These are phyloP conservation scores for Fulmarus glacialis DNA, from an alignment of 2,113 vertebrate species.

Conservation along the genomic window DNA sequence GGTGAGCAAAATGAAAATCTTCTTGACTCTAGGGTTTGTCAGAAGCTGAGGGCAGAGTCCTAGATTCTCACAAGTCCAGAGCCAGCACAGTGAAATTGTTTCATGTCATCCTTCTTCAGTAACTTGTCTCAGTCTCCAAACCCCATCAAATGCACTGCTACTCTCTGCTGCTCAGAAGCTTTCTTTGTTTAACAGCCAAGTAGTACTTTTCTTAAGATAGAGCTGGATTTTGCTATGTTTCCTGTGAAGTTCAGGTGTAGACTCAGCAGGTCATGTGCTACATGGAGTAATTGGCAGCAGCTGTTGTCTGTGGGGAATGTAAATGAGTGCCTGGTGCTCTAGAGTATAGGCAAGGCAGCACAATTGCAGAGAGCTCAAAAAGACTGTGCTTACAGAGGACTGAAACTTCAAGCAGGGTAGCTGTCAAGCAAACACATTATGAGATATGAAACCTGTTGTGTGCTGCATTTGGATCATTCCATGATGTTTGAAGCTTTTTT, in stretches of 20 bases:
- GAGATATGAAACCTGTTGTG: background rate
- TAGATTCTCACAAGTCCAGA: background rate
- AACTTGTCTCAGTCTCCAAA: background rate
- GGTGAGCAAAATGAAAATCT: constrained; percentile 71
- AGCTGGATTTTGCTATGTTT: background rate
- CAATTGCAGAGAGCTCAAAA: background rate
- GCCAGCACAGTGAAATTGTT: background rate
- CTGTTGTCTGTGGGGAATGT: background rate
- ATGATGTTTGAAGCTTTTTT: background rate
- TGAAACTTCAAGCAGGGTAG: background rate
- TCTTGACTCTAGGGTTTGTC: background rate
- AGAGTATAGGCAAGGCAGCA: background rate
- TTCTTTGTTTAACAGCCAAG: background rate
- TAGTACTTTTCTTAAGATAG: background rate
- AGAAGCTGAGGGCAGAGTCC: background rate
- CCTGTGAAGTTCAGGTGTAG: background rate
- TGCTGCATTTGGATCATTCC: background rate
- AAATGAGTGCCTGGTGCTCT: background rate
- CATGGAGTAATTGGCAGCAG: background rate
- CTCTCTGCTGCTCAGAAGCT: background rate
- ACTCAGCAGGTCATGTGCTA: background rate
- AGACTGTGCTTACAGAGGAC: background rate
- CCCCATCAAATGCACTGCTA: background rate
- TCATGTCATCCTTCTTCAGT: background rate
- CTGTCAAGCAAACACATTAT: background rate